Evolutionary conservation across 2,113 vertebrate genomes (phyloP).

Genomic region (Xiphophorus couchianus): DNA sequence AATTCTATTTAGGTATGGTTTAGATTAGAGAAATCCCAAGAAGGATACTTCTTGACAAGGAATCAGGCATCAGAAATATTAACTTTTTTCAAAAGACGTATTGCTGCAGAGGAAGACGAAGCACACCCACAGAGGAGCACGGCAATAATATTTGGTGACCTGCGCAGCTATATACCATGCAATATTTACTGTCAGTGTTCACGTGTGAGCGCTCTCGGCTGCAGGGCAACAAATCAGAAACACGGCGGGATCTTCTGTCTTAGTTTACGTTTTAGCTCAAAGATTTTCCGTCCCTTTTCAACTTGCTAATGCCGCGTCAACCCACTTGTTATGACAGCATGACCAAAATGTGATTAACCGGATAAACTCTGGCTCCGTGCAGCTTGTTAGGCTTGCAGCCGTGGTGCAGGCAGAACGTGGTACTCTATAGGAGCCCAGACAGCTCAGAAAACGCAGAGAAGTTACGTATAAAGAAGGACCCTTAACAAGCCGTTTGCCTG

Average conservation of each 20-base stretch:
- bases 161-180: neutral
- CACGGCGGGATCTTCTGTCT: neutral
- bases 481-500: constrained; percentile 45
- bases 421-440: constrained; percentile 15
- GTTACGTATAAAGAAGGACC: constrained; percentile 32
- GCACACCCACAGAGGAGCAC: no score
- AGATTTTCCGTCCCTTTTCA: constrained; percentile 8
- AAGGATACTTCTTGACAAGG: neutral
- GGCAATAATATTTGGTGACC: no score
- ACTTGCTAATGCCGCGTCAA: constrained; percentile 7
- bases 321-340: constrained; percentile 23
- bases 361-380: neutral
- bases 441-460: constrained; percentile 1
- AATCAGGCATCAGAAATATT: constrained; percentile 9
- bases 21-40: neutral
- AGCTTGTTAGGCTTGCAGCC: constrained; percentile 17
- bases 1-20: neutral
- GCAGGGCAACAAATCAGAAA: constrained; percentile 12
- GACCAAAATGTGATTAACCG: neutral
- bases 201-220: constrained; percentile 23
- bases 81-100: no score
- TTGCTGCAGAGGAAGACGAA: no score
- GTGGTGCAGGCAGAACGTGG: constrained; percentile 19
- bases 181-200: constrained; percentile 15
- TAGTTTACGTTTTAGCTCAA: neutral